A percentile compares a stretch with the other conserved stretches of the same genome.
These are phyloP conservation scores for Zhuqinia jingwanae DNA, from an alignment of 2,888 invertebrate species.

Conservation along the genomic window DNA sequence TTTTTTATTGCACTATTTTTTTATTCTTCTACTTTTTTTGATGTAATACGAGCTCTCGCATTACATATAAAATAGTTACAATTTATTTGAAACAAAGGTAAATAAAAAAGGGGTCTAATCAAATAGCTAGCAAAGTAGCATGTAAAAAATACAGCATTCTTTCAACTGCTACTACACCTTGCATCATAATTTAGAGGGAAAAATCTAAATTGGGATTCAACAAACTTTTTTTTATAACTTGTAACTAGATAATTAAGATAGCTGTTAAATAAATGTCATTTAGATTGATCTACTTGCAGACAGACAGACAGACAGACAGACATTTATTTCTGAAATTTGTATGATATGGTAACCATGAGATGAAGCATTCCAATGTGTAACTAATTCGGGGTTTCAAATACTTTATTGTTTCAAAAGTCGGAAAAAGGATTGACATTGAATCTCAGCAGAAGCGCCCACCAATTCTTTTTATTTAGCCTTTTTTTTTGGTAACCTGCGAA, in stretches of 20 bases:
- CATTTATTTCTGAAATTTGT: too few relatives aligned
- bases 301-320: neutral
- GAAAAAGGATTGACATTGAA: neutral
- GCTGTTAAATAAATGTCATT: neutral
- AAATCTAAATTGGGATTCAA: too few relatives aligned
- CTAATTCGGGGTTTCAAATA: too few relatives aligned
- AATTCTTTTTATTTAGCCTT: conserved; percentile 18
- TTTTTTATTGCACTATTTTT: conserved; percentile 66
- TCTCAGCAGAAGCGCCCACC: neutral
- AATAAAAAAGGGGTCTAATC: neutral
- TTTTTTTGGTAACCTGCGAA: conserved; percentile 19
- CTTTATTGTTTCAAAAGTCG: neutral
- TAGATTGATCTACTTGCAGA: neutral
- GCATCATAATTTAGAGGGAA: too few relatives aligned
- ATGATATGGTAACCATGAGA: too few relatives aligned
- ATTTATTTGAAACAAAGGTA: neutral
- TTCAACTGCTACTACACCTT: too few relatives aligned
- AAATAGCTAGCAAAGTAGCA: conserved; percentile 7
- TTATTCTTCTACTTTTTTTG: too few relatives aligned
- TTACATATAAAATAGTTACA: conserved; percentile 52
- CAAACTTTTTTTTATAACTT: too few relatives aligned
- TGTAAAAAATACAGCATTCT: neutral
- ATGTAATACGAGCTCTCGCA: conserved; percentile 39
- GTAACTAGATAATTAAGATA: neutral
- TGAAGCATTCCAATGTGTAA: neutral